Evolutionary conservation across 2,888 invertebrate species (phyloP).

Genomic region (Steromphala cineraria): DNA sequence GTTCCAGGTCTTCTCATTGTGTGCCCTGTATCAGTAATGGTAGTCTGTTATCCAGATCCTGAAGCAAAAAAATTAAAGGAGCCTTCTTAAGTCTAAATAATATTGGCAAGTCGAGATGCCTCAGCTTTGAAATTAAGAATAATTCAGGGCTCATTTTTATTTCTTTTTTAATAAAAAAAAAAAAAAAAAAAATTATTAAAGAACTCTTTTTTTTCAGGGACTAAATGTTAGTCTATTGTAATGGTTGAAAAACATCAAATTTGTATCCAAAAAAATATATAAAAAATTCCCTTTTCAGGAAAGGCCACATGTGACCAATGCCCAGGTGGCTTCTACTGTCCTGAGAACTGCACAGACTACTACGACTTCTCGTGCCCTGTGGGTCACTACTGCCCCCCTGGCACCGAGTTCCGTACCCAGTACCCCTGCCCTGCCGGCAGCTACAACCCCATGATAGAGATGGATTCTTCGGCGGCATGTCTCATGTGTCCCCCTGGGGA

Average conservation of each 20-base stretch:
- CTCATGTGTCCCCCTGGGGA: slow-evolving; percentile 65
- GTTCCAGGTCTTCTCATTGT: too few relatives aligned
- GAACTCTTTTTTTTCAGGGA: too few relatives aligned
- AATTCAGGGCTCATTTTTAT: too few relatives aligned
- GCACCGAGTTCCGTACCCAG: slow-evolving; percentile 60
- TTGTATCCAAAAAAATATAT: not conserved
- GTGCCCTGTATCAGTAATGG: too few relatives aligned
- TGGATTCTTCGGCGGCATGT: slow-evolving; percentile 55
- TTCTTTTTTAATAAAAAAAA: too few relatives aligned
- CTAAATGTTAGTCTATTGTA: too few relatives aligned
- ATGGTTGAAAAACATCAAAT: not conserved
- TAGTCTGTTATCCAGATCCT: too few relatives aligned
- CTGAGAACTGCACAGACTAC: slow-evolving; percentile 60
- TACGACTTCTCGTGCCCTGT: slow-evolving; percentile 49
- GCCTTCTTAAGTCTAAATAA: too few relatives aligned
- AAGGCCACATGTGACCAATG: slow-evolving; percentile 61
- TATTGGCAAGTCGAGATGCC: too few relatives aligned
- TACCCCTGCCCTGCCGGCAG: slow-evolving; percentile 66
- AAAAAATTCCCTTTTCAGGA: slow-evolving; percentile 44
- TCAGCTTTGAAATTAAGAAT: too few relatives aligned
- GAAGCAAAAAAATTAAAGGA: too few relatives aligned
- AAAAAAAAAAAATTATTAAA: too few relatives aligned
- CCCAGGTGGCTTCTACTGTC: slow-evolving; percentile 68
- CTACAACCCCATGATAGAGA: slow-evolving; percentile 59
- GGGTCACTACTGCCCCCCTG: slow-evolving; percentile 66